Base-by-base conservation (phyloP, 2,888 invertebrate species). In the Andrena hattorfiana region DNA sequence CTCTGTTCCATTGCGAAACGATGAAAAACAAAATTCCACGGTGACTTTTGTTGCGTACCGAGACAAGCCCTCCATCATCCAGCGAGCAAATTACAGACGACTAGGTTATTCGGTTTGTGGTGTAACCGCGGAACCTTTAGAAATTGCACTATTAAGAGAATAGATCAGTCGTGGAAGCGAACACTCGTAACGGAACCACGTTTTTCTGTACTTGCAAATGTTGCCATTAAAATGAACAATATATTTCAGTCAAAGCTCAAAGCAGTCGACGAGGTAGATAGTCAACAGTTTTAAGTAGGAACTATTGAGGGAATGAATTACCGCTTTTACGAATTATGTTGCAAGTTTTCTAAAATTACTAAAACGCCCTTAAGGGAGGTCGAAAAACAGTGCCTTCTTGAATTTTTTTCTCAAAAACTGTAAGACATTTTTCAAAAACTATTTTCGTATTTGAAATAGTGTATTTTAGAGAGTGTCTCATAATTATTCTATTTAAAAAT, bases 11-110 rank as follows among this genome's bases (percentile, higher is more conserved):
- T 79, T 78, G 66, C 70, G 81, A 84, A 74, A 77, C 54, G 23
- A 23, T 32, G 73, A 75, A 83, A 77, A 80, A 83, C 71, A 35
- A 77, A 79, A 70, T 77, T 62, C 56, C 42, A 3, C n/a, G 42
- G 35, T 48, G 66, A 51, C 77, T 75, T 77, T 71, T 70, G 73
- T 71, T 79, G 51, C 68, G 63, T 54, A 42, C 32, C 35, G 69
- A 48, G 32, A 42, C 13, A 28, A 66, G 66, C 62, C 77, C 59
- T 77, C 82, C 67, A 83, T 85, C 64, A 71, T 62, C 69, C 5
- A 49, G 48, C 28, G 70, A 62, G 70, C 63, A 30, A 56, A 82
- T 82, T 79, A 74, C 64, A 49, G 64, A 54, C 60, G 63, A 51
- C 28, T 20, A 20, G 23, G 69, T 76, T 77, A 73, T 72, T 78